Evolutionary conservation across 2,797 vertebrate genomes (phyloP).

Genomic region (Chrysocyon brachyurus): DNA sequence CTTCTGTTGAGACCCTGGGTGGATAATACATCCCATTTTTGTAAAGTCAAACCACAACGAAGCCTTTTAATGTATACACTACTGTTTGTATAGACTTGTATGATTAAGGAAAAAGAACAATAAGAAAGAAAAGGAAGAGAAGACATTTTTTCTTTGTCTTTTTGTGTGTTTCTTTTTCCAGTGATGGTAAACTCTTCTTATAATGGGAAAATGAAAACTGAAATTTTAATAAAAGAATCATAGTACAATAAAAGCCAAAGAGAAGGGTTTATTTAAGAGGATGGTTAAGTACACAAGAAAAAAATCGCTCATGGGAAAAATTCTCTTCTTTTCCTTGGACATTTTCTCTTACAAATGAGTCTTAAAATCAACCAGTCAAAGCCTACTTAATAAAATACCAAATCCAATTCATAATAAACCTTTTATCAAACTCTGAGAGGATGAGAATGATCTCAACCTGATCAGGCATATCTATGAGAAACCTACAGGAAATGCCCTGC

Average conservation of each 20-base stretch:
- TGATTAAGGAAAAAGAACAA: not conserved
- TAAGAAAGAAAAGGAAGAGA: not conserved
- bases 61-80: not conserved
- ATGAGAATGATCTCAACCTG: not conserved
- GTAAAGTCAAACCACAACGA: not conserved
- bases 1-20: not conserved
- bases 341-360: conserved; percentile 33
- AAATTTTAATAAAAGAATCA: not conserved
- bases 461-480: not conserved
- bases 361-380: conserved; percentile 3
- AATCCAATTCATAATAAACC: not conserved
- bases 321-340: not conserved
- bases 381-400: conserved; percentile 14
- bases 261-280: not conserved
- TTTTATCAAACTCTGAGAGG: not conserved
- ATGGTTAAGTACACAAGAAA: not conserved
- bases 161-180: not conserved
- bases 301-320: not conserved
- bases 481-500: not conserved
- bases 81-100: not conserved
- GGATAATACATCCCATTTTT: not conserved
- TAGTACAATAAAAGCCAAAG: not conserved
- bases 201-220: not conserved
- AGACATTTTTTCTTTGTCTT: not conserved
- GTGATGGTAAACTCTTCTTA: not conserved